Conservation (phyloP, 2,888 invertebrate species). For the Archips xylosteana region DNA sequence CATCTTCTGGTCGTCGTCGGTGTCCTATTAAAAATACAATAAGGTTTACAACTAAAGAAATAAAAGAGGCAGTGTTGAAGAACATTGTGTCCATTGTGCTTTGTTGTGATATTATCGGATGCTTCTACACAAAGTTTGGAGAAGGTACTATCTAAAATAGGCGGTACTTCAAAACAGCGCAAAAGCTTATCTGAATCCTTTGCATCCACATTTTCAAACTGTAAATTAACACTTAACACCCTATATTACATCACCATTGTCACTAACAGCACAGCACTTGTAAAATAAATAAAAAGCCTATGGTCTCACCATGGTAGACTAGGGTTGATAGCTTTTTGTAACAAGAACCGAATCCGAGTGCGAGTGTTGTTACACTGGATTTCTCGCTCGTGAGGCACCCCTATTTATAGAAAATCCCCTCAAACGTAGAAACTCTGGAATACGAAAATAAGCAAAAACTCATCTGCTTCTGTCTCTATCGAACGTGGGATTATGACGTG, state of each 20-base stretch:
- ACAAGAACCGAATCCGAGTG: conserved; percentile 84
- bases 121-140: background rate
- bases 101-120: background rate
- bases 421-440: conserved; percentile 63
- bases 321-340: conserved; percentile 70
- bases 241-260: conserved; percentile 38
- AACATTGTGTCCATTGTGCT: background rate
- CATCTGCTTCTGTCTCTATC: conserved; percentile 67
- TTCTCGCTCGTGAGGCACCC: conserved; percentile 73
- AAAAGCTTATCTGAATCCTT: background rate
- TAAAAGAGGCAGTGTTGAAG: background rate
- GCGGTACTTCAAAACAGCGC: background rate
- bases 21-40: conserved; percentile 63
- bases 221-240: conserved; percentile 45
- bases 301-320: conserved; percentile 76
- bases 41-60: conserved; percentile 19
- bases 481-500: conserved; percentile 56
- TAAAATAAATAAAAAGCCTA: conserved; percentile 47
- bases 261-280: conserved; percentile 49
- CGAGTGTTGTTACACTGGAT: conserved; percentile 84
- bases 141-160: background rate
- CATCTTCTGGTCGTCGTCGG: conserved; percentile 92
- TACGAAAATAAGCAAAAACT: conserved; percentile 83
- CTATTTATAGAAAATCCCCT: conserved; percentile 80
- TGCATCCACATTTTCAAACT: background rate